Conservation (phyloP, 92 coral and sea anemone genomes). For the Scolanthus callimorphus region DNA sequence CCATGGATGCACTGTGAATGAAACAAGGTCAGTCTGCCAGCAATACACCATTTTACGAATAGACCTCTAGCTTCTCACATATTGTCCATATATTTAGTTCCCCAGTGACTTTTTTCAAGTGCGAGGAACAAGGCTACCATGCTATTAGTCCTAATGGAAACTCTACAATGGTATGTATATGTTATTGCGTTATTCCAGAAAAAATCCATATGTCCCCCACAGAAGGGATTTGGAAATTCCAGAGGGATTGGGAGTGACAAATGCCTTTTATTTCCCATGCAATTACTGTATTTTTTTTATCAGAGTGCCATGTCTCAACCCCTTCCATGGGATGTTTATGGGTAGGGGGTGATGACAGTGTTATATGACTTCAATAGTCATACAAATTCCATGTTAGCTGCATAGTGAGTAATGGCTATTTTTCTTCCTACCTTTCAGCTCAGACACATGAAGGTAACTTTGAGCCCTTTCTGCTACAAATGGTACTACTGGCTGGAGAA, state of each 20-base stretch:
- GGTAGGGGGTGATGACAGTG: not conserved
- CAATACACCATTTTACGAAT: not conserved
- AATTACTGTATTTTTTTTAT: too few species aligned
- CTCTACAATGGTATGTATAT: slow-evolving; percentile 12
- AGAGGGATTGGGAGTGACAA: too few species aligned
- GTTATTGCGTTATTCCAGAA: too few species aligned
- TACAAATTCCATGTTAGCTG: too few species aligned
- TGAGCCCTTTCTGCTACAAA: slow-evolving; percentile 56
- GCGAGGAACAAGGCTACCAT: slow-evolving; percentile 43
- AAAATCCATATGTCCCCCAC: too few species aligned
- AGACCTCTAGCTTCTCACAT: too few species aligned
- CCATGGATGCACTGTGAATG: slow-evolving; percentile 22
- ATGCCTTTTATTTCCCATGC: too few species aligned
- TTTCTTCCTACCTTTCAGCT: slow-evolving; percentile 13
- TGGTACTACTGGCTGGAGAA: slow-evolving; percentile 50
- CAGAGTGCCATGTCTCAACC: too few species aligned
- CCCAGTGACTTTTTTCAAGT: slow-evolving; percentile 22
- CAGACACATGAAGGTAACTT: slow-evolving; percentile 40
- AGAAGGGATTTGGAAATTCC: too few species aligned
- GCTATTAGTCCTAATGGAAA: slow-evolving; percentile 34
- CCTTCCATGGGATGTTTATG: not conserved
- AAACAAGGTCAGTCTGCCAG: slow-evolving; percentile 16
- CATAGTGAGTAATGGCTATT: too few species aligned
- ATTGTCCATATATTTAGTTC: too few species aligned
- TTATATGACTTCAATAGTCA: too few species aligned